Conservation (phyloP, 2,113 vertebrate species). For the Prionailurus bengalensis region DNA sequence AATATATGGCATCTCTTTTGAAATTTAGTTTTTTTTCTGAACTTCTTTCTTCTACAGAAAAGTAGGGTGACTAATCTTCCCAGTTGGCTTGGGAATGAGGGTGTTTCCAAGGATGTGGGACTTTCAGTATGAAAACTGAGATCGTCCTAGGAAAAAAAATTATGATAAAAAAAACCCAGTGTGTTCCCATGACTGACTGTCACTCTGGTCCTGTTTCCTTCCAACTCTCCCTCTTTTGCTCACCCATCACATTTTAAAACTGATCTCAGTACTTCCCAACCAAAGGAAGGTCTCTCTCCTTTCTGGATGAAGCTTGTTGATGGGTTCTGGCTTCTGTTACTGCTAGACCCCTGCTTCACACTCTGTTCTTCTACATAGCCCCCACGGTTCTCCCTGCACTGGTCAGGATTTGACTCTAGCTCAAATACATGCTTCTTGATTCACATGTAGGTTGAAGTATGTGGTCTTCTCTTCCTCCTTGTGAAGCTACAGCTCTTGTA, state of each 20-base stretch:
- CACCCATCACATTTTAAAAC: not conserved
- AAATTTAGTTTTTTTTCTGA: not conserved
- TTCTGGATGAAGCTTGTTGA: not conserved
- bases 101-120: not conserved
- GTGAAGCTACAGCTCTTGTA: not conserved
- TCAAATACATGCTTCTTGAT: not conserved
- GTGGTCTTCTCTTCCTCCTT: not conserved
- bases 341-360: not conserved
- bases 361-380: not conserved
- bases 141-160: not conserved
- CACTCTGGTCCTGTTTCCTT: not conserved
- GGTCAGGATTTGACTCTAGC: not conserved
- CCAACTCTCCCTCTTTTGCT: not conserved
- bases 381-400: rapidly evolving
- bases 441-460: not conserved
- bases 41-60: not conserved
- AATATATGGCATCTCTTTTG: not conserved
- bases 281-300: not conserved
- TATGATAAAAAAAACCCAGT: not conserved
- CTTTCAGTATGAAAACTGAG: not conserved
- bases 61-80: not conserved
- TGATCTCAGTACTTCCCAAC: not conserved
- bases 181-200: too few relatives aligned
- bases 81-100: not conserved
- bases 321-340: not conserved